Percentiles rank a stretch among this genome's conserved stretches.
Conservation (phyloP, 2,113 vertebrate species). For the Hemibagrus wyckioides region DNA sequence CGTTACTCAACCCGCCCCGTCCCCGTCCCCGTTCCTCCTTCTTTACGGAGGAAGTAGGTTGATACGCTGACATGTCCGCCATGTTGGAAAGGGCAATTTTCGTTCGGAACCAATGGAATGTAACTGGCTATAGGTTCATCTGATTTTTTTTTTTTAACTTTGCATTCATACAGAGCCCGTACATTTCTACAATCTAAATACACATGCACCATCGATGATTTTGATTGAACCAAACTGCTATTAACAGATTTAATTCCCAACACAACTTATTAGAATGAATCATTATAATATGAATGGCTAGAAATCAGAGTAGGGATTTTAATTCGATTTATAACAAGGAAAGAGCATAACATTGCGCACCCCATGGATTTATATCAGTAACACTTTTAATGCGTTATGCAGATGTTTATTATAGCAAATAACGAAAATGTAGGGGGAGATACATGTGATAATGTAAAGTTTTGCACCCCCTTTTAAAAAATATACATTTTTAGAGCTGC, state of each 20-base stretch:
- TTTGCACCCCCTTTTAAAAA: too few relatives aligned
- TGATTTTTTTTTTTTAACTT: background rate
- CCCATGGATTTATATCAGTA: background rate
- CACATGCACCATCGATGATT: background rate
- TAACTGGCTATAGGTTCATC: background rate
- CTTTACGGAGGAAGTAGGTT: too few relatives aligned
- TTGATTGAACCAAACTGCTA: background rate
- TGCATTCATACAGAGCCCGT: background rate
- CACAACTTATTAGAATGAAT: too few relatives aligned
- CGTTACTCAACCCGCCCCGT: too few relatives aligned
- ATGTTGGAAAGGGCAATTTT: slow-evolving; percentile 7
- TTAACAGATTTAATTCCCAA: background rate
- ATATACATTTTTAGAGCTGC: too few relatives aligned
- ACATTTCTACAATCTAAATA: background rate
- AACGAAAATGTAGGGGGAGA: background rate
- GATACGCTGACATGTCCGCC: background rate
- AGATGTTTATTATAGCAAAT: background rate
- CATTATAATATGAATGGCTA: too few relatives aligned
- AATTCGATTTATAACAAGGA: background rate
- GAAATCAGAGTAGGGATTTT: too few relatives aligned
- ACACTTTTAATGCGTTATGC: background rate
- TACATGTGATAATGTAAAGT: too few relatives aligned
- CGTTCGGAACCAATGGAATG: background rate
- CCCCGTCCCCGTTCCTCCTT: background rate
- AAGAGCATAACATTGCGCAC: background rate